A percentile compares a stretch with the other conserved stretches of the same genome.
These are phyloP conservation scores for Phenganax subtilis DNA, from an alignment of 92 coral and sea anemone species.

Conservation along the genomic window DNA sequence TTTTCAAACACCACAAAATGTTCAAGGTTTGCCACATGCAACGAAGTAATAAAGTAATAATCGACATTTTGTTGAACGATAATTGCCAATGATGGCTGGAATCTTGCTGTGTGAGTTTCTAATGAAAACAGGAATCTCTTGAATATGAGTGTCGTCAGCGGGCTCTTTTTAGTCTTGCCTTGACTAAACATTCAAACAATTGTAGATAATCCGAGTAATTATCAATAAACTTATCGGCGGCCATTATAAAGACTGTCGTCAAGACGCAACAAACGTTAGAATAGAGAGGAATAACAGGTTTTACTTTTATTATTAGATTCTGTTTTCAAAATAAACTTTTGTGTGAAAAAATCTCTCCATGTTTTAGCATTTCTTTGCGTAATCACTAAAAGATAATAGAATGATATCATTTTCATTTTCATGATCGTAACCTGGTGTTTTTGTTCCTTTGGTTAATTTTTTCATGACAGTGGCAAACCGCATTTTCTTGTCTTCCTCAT, in stretches of 20 bases:
- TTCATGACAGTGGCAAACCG: too few species aligned
- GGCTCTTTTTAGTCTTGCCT: conserved; percentile 41
- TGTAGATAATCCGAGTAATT: conserved; percentile 46
- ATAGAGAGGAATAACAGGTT: neutral
- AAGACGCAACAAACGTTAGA: conserved; percentile 9
- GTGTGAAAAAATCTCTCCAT: too few species aligned
- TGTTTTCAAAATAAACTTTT: neutral
- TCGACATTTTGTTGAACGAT: conserved; percentile 44
- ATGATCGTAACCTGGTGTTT: too few species aligned
- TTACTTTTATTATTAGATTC: neutral
- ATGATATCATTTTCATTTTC: too few species aligned
- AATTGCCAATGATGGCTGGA: conserved; percentile 43
- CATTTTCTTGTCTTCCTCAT: too few species aligned
- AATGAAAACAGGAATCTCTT: conserved; percentile 40
- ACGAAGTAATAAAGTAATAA: conserved; percentile 38
- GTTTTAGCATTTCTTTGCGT: too few species aligned
- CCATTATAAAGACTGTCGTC: conserved; percentile 22
- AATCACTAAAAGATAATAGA: too few species aligned
- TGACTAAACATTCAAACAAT: conserved; percentile 41
- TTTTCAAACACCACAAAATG: conserved; percentile 11
- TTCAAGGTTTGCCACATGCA: conserved; percentile 23
- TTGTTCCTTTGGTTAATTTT: too few species aligned
- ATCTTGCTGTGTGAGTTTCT: conserved; percentile 42
- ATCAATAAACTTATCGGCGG: conserved; percentile 44
- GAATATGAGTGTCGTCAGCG: conserved; percentile 38